A percentile compares a stretch with the other conserved stretches of the same genome.
Conservation (phyloP, 2,888 invertebrate species). For the Cryptus armator region DNA sequence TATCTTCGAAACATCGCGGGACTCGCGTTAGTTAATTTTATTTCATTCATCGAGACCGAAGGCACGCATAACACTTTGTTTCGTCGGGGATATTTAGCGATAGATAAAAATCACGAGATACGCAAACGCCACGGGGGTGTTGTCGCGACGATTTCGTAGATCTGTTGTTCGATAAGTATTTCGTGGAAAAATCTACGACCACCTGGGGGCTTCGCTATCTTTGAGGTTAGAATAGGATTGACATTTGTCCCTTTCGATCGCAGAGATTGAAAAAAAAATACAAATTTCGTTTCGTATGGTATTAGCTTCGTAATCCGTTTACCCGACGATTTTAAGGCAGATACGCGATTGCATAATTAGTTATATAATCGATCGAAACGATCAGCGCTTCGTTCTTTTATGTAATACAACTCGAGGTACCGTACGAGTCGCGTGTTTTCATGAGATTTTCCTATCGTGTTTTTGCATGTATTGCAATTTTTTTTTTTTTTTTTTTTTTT, state of each 20-base stretch:
- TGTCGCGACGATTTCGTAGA: not conserved
- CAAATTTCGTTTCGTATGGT: not conserved
- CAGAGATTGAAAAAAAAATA: not conserved
- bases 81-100: not conserved
- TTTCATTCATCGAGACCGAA: conserved; percentile 1
- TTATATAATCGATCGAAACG: not conserved
- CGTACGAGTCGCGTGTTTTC: not conserved
- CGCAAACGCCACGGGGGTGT: not conserved
- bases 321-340: not conserved
- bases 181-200: too few relatives aligned
- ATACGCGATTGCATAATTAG: not conserved
- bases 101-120: not conserved
- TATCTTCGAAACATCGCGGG: conserved; percentile 5
- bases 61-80: not conserved
- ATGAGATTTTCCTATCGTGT: not conserved
- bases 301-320: not conserved
- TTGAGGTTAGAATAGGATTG: too few relatives aligned
- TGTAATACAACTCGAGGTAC: not conserved
- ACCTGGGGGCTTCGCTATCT: too few relatives aligned
- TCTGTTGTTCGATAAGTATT: too few relatives aligned
- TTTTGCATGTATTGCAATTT: not conserved
- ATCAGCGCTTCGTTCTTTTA: not conserved
- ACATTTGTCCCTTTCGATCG: not conserved
- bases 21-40: not conserved
- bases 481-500: not conserved